Conservation (phyloP, 2,797 vertebrate genomes). For the Lates japonicus region DNA sequence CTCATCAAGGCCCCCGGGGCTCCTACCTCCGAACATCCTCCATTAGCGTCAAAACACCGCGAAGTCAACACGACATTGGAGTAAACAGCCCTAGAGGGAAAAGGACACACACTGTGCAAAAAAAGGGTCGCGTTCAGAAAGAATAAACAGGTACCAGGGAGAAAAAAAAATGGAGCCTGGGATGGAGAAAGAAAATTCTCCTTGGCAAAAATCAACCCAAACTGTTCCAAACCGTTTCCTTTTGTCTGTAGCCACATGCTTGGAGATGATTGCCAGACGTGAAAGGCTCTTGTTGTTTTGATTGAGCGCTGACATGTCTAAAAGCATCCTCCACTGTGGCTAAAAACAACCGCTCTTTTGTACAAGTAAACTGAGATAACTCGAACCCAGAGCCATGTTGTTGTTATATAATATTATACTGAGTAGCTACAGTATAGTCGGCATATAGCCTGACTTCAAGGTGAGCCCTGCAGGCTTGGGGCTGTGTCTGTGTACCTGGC, state of each 20-base stretch:
- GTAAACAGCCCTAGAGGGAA: constrained; percentile 62
- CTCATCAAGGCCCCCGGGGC: constrained; percentile 43
- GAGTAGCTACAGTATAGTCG: constrained; percentile 63
- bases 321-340: constrained; percentile 67
- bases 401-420: constrained; percentile 74
- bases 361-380: constrained; percentile 63
- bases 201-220: constrained; percentile 67
- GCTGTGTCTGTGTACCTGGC: constrained; percentile 78
- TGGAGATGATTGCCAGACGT: constrained; percentile 80
- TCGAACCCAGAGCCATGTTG: constrained; percentile 55
- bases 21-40: constrained; percentile 52
- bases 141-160: constrained; percentile 71
- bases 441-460: constrained; percentile 71
- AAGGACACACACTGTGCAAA: constrained; percentile 30
- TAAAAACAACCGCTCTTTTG: constrained; percentile 66
- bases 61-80: constrained; percentile 50
- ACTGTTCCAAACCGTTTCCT: constrained; percentile 68
- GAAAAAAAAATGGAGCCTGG: constrained; percentile 35
- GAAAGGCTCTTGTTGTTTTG: constrained; percentile 74
- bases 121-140: constrained; percentile 29
- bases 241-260: constrained; percentile 78
- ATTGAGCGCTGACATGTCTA: constrained; percentile 77
- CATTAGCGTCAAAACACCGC: constrained; percentile 67
- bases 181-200: constrained; percentile 50
- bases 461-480: constrained; percentile 70